Conservation (phyloP, 2,797 vertebrate species). For the Sebastes iracundus region DNA sequence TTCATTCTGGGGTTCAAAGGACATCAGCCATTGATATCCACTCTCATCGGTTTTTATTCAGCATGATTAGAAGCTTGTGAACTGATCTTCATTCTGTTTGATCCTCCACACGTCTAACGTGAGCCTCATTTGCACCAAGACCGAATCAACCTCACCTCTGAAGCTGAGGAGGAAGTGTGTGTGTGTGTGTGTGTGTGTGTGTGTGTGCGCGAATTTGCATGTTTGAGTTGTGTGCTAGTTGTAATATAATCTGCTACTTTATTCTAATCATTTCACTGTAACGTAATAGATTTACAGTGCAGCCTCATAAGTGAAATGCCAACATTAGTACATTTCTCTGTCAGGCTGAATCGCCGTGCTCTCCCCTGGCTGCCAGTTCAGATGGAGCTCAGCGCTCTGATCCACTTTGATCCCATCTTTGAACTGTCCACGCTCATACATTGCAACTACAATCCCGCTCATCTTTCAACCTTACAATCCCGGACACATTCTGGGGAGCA, state of each 20-base stretch:
- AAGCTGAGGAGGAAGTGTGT: not conserved
- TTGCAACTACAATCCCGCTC: slow-evolving; percentile 21
- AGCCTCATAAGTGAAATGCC: not conserved
- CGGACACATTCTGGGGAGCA: not conserved
- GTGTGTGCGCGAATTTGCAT: not conserved
- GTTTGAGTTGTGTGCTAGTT: not conserved
- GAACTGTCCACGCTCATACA: slow-evolving; percentile 45
- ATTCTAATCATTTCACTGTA: not conserved
- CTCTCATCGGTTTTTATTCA: slow-evolving; percentile 17
- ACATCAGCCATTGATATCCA: slow-evolving; percentile 17
- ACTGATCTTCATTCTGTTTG: slow-evolving; percentile 42
- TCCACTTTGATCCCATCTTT: slow-evolving; percentile 73
- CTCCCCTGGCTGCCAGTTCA: slow-evolving; percentile 38
- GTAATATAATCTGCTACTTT: not conserved
- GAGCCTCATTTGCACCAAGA: slow-evolving; percentile 15
- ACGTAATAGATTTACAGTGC: not conserved
- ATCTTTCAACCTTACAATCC: slow-evolving; percentile 39
- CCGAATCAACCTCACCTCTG: slow-evolving; percentile 5
- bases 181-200: not conserved
- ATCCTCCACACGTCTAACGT: slow-evolving; percentile 19
- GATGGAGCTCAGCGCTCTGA: slow-evolving; percentile 32
- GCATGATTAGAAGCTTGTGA: slow-evolving; percentile 26
- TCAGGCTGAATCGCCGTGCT: not conserved
- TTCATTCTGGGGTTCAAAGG: slow-evolving; percentile 32
- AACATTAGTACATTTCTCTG: not conserved